Percentiles rank a stretch among this genome's conserved stretches.
Evolutionary conservation across 2,797 vertebrate species (phyloP).

Genomic region (Prunella strophiata): DNA sequence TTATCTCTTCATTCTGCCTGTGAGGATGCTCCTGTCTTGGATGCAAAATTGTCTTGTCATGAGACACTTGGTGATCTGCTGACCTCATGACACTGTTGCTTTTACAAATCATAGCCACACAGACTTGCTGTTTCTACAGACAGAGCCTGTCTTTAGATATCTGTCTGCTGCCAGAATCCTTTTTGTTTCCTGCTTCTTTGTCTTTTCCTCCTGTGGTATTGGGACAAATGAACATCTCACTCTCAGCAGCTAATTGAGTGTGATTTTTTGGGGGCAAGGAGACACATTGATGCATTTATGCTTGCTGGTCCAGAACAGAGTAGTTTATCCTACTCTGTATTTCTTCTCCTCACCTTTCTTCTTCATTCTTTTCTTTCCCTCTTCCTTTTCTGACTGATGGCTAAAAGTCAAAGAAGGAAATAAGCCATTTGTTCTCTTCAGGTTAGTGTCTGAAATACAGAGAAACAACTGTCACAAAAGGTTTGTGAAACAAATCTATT

Average conservation of each 20-base stretch:
- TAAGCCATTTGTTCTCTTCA: conserved; percentile 2
- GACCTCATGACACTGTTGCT: background rate
- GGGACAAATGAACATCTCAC: background rate
- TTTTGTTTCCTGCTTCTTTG: conserved; percentile 21
- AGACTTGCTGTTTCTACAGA: background rate
- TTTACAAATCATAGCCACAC: background rate
- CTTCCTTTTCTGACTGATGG: background rate
- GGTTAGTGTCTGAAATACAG: background rate
- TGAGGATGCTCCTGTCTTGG: background rate
- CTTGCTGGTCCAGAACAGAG: background rate
- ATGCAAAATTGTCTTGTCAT: background rate
- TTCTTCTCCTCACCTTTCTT: background rate
- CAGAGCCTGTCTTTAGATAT: background rate
- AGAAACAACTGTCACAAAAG: background rate
- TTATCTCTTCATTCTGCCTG: background rate
- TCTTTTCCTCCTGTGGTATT: conserved; percentile 6
- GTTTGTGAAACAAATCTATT: background rate
- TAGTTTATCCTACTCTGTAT: background rate
- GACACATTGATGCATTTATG: background rate
- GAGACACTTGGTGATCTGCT: background rate
- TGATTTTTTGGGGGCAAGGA: background rate
- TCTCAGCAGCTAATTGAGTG: background rate
- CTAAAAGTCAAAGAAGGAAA: background rate
- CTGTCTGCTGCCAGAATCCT: background rate
- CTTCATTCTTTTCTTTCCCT: background rate